Evolutionary conservation across 2,888 invertebrate species (phyloP).

Genomic region (Conops quadrifasciatus): DNA sequence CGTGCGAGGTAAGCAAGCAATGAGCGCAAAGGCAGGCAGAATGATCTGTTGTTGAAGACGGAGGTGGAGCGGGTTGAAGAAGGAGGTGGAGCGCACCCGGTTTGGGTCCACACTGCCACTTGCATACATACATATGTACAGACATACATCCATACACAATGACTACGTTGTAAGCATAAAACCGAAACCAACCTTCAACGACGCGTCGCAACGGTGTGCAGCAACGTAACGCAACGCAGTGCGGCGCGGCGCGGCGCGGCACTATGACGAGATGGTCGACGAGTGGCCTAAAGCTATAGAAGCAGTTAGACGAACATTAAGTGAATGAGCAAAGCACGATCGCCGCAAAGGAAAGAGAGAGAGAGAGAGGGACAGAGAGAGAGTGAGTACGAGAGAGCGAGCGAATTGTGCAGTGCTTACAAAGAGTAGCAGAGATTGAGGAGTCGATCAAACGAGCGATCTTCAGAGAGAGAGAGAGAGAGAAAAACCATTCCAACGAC

Average conservation of each 20-base stretch:
- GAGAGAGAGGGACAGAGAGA: slow-evolving; percentile 37
- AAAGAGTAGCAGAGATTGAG: slow-evolving; percentile 28
- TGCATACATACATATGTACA: too few species aligned
- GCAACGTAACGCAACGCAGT: slow-evolving; percentile 15
- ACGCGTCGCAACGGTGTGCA: background rate
- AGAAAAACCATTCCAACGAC: background rate
- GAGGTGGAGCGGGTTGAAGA: slow-evolving; percentile 6
- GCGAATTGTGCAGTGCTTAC: background rate
- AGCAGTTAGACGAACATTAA: slow-evolving; percentile 29
- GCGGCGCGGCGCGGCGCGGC: background rate
- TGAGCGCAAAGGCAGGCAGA: background rate
- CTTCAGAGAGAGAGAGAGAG: slow-evolving; percentile 11
- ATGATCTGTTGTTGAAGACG: background rate
- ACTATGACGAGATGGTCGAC: background rate
- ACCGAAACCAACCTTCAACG: slow-evolving; percentile 24
- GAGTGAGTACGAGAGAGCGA: slow-evolving; percentile 2
- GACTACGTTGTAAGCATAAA: background rate
- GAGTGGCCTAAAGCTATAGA: slow-evolving; percentile 36
- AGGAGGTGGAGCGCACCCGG: background rate
- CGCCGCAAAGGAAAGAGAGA: slow-evolving; percentile 31
- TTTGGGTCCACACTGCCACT: background rate
- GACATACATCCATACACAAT: too few species aligned
- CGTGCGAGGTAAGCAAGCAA: slow-evolving; percentile 1
- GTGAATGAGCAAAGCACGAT: slow-evolving; percentile 27
- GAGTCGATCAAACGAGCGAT: background rate